Evolutionary conservation across 2,113 vertebrate genomes (phyloP).

Genomic region (Pseudorasbora parva): DNA sequence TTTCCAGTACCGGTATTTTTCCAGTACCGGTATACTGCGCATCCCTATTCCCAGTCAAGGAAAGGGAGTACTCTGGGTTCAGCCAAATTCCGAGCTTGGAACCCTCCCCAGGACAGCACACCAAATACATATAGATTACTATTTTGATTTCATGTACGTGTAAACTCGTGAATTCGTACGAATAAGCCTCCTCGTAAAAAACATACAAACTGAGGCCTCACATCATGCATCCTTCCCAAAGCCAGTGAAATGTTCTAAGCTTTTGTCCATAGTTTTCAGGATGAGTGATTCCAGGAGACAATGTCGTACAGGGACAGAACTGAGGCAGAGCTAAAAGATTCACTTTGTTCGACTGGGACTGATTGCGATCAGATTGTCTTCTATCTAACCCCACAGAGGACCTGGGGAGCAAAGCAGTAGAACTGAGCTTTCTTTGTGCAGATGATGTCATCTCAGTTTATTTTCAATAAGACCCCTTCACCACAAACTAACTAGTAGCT

Average conservation of each 20-base stretch:
- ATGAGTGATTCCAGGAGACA: slow-evolving; percentile 6
- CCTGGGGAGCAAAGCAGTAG: slow-evolving; percentile 11
- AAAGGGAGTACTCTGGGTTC: no score
- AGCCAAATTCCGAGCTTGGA: no score
- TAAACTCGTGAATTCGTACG: no score
- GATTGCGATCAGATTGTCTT: slow-evolving; percentile 49
- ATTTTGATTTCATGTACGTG: no score
- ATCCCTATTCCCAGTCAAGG: no score
- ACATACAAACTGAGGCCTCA: no score
- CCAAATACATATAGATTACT: no score
- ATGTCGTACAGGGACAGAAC: background rate
- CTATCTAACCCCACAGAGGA: slow-evolving; percentile 5
- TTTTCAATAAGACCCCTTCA: slow-evolving; percentile 26
- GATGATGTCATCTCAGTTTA: slow-evolving; percentile 37
- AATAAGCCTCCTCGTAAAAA: background rate
- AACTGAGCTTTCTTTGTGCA: slow-evolving; percentile 51
- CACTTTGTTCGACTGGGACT: slow-evolving; percentile 26
- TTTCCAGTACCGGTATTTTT: no score
- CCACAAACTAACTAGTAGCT: slow-evolving; percentile 6
- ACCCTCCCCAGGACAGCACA: no score
- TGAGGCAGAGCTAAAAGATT: slow-evolving; percentile 27
- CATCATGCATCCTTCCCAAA: background rate
- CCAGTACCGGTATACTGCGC: no score
- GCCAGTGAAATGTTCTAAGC: background rate
- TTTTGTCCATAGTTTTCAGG: background rate